Base-by-base conservation (phyloP, 2,797 vertebrate genomes). In the Xiphophorus birchmanni region DNA sequence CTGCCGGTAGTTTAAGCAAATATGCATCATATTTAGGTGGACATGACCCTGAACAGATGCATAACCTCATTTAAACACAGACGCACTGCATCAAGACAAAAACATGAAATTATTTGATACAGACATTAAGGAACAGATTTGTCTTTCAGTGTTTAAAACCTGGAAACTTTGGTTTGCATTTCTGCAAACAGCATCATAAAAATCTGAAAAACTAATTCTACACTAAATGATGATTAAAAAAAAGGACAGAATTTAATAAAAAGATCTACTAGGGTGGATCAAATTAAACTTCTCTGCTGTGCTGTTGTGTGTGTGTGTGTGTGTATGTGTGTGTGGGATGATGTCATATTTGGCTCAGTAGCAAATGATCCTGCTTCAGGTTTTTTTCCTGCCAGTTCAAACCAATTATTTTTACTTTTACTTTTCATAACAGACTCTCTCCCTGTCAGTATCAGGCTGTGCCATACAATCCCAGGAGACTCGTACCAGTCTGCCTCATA, bases 401-500 rank as follows among this genome's bases (percentile, higher is more conserved):
- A 71, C 8, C 40, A 71, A 45, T 40, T n/a, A 47, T 47, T n/a
- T 44, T 29, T 73, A 44, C 10, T 40, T 63, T 29, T 18, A 18
- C 35, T 75, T 42, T 67, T 42, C 9, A 69, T 11, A 69, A 42
- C 17, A 69, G 4, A 69, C 65, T 69, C 8, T 40, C 8, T 23
- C 10, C 37, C 26, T 40, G 37, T 21, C 47, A 23, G 48, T 23
- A 52, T 29, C 48, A 69, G 26, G 44, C 48, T 63, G 40, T 74
- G 50, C 74, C 77, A 35, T 65, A 47, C 67, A 76, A 1, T 79
- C 52, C 65, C 76, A 44, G 26, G 42, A 47, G 77, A 8, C 23
- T 75, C 67, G 35, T 2, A 67, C 6, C 67, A 18, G 71, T 37
- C 56, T 65, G 76, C 48, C 42, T 56, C 45, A 74, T 78, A 78